Base-by-base conservation (phyloP, 2,113 vertebrate species). In the Saiga tatarica region DNA sequence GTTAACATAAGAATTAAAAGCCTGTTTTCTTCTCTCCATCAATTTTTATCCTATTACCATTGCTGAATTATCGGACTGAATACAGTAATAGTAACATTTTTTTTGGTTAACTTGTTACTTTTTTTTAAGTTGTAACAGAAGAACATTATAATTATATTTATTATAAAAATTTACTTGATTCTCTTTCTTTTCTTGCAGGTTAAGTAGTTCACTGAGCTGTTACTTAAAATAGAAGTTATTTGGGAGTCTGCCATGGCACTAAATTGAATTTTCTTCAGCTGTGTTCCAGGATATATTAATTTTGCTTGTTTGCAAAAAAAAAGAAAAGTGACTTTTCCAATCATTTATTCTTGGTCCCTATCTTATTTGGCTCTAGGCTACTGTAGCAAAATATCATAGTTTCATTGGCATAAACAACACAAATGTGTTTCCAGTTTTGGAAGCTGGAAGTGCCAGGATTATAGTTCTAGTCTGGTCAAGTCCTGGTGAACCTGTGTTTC, bases 161-260 rank as follows among this genome's bases (percentile, higher is more conserved):
- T 39, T 62, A 33, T 21, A n/a, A 59, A 96, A 87, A 60, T 82
- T 11, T 87, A 60, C 52, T 94, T 53, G 42, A 71, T 11, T 91
- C 59, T 93, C 47, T 89, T 95, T 62, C n/a, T 9, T 87, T 95
- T 81, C 71, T 45, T 87, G 82, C 30, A 60, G 57, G 50, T 60
- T 45, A 87, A 71, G 28, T 25, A 9, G 39, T 90, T 96, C 71
- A 52, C 50, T 71, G 39, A 94, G 23, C 90, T 84, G 23, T 96
- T 82, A 52, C 87, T 82, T 87, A 96, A 94, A 94, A 87, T 81
- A 87, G 60, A 87, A 5, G 42, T 52, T 71, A 50, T 79, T 91
- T 91, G 59, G 39, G 19, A 39, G n/a, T 59, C 71, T 45, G 50
- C 87, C 71, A 87, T 25, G 4, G 21, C 28, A 81, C 21, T 79